These are phyloP conservation scores for Drosophila navojoa DNA, from an alignment of 1,140 invertebrate species.

Conservation along the genomic window DNA sequence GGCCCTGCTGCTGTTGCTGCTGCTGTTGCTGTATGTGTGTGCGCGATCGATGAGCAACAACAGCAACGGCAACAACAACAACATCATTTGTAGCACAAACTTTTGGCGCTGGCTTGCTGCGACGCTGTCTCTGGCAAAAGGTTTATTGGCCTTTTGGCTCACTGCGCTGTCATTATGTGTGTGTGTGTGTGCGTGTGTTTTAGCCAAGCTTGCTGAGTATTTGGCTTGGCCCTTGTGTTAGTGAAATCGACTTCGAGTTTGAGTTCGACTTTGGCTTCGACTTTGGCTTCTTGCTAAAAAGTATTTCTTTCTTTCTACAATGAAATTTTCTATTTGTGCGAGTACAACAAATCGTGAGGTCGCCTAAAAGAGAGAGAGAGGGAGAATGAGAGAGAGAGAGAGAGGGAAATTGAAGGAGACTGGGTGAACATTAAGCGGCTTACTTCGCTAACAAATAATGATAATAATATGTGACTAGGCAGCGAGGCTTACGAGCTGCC, in stretches of 20 bases:
- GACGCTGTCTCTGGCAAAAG: conserved; percentile 60
- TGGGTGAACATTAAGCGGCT: conserved; percentile 59
- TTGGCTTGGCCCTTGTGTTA: conserved; percentile 60
- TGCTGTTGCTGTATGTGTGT: conserved; percentile 8
- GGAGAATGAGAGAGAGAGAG: background rate
- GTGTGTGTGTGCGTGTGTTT: conserved; percentile 43
- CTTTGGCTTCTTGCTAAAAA: conserved; percentile 70
- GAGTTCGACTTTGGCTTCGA: conserved; percentile 26
- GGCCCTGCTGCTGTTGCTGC: background rate
- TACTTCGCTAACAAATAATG: conserved; percentile 36
- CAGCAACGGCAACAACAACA: conserved; percentile 43
- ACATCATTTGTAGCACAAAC: conserved; percentile 28
- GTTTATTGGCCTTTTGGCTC: conserved; percentile 80
- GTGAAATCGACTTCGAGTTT: conserved; percentile 57
- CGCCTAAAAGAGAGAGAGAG: background rate
- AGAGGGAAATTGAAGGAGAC: conserved; percentile 2
- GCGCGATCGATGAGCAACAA: conserved; percentile 71
- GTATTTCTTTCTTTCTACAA: conserved; percentile 54
- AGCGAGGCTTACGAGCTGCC: conserved; percentile 31
- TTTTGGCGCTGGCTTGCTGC: conserved; percentile 28
- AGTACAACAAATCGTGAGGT: conserved; percentile 27
- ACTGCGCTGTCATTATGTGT: conserved; percentile 35
- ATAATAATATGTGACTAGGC: conserved; percentile 60
- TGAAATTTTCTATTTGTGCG: conserved; percentile 74
- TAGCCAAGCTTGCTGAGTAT: conserved; percentile 61